A percentile compares a stretch with the other conserved stretches of the same genome.
phyloP scores from a whole-genome alignment of 2,113 vertebrate species.

The Hydropotes inermis region DNA sequence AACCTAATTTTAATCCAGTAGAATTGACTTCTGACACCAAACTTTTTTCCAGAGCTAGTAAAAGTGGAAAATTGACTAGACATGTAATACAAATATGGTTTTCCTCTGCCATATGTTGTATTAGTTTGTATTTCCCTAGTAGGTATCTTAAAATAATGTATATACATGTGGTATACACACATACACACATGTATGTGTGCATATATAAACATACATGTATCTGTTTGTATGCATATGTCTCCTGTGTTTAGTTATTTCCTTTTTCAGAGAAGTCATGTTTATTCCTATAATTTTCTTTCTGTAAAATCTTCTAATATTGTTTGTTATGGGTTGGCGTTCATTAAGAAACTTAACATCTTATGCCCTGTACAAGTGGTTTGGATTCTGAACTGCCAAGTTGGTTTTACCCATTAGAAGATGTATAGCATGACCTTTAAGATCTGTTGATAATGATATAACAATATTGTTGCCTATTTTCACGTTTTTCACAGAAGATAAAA shows the following conservation, averaged over 20 bases:
- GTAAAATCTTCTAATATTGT: neutral
- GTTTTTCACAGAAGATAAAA: constrained; percentile 14
- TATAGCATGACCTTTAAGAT: neutral
- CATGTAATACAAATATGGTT: neutral
- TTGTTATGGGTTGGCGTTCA: neutral
- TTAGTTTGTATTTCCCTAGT: constrained; percentile 29
- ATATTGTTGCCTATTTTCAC: neutral
- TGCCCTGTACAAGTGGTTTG: neutral
- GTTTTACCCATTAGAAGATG: neutral
- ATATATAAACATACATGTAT: neutral
- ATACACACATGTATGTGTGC: neutral
- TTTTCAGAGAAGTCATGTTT: neutral
- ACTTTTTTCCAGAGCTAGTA: neutral
- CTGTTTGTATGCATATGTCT: neutral
- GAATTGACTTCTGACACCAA: neutral
- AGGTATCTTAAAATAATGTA: neutral
- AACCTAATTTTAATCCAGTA: neutral
- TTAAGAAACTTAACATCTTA: neutral
- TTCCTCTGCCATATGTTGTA: constrained; percentile 10
- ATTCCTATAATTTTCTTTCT: neutral
- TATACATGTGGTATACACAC: neutral
- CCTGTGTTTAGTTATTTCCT: neutral
- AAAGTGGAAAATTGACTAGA: constrained; percentile 25
- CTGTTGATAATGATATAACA: neutral
- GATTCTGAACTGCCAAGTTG: constrained; percentile 1